Percentiles rank a stretch among this genome's conserved stretches.
Evolutionary conservation across 2,113 vertebrate genomes (phyloP).

Genomic region (Amphiprion percula): DNA sequence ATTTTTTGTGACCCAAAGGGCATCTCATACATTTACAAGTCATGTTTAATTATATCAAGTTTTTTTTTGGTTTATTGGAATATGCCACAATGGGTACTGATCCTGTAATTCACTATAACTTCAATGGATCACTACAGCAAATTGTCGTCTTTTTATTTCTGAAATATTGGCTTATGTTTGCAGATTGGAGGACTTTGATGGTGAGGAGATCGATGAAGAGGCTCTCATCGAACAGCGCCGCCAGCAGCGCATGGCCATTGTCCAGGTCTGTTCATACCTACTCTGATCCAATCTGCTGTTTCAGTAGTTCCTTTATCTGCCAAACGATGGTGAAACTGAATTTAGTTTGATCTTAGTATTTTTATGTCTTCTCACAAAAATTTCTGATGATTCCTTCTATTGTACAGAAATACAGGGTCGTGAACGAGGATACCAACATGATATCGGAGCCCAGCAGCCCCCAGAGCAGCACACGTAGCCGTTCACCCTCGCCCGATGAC

Average conservation of each 20-base stretch:
- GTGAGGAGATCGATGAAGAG: slow-evolving; percentile 97
- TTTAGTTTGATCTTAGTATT: too few species aligned
- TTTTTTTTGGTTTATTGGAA: too few species aligned
- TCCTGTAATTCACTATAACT: too few species aligned
- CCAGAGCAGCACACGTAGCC: slow-evolving; percentile 94
- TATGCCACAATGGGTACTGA: too few species aligned
- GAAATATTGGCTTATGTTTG: slow-evolving; percentile 12
- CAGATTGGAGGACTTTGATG: slow-evolving; percentile 95
- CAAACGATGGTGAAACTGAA: not conserved
- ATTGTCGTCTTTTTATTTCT: not conserved
- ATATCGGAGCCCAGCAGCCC: slow-evolving; percentile 97
- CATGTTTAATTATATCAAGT: too few species aligned
- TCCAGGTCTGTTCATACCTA: slow-evolving; percentile 86
- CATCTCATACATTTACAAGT: not conserved
- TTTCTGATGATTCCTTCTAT: not conserved
- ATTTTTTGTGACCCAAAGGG: not conserved
- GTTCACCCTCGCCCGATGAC: slow-evolving; percentile 95
- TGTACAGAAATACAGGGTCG: slow-evolving; percentile 92
- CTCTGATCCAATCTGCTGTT: not conserved
- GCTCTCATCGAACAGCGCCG: slow-evolving; percentile 95
- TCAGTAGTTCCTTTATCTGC: too few species aligned
- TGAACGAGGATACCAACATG: slow-evolving; percentile 93
- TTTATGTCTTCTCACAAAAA: not conserved
- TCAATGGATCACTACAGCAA: too few species aligned
- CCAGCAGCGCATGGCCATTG: slow-evolving; percentile 93